A percentile compares a stretch with the other conserved stretches of the same genome.
These are phyloP conservation scores for Gymnoscopelus braueri DNA, from an alignment of 2,797 vertebrate species.

Conservation along the genomic window DNA sequence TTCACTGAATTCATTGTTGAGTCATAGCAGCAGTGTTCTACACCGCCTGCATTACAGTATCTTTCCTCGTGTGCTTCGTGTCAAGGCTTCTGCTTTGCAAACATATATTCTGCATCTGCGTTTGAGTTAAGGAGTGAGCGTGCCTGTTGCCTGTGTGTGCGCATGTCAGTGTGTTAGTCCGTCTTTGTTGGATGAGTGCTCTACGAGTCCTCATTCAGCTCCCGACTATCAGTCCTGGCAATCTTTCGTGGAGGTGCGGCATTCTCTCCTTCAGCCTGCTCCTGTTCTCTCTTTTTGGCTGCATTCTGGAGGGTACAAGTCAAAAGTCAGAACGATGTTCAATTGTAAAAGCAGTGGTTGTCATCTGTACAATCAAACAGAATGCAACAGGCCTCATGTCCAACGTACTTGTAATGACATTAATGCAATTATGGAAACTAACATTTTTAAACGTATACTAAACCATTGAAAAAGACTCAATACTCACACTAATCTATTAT, in stretches of 20 bases:
- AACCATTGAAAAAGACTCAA: too few relatives aligned
- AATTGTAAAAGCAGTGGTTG: not conserved
- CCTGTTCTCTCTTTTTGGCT: conserved; percentile 90
- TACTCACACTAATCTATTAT: not conserved
- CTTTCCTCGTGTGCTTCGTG: conserved; percentile 26
- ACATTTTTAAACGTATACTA: too few relatives aligned
- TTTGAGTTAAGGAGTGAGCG: not conserved
- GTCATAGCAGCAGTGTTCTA: conserved; percentile 20
- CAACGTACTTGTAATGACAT: not conserved
- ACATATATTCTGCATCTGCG: conserved; percentile 28
- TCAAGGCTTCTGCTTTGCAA: conserved; percentile 33
- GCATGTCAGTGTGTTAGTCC: conserved; percentile 19
- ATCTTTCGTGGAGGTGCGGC: conserved; percentile 87
- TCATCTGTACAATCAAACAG: not conserved
- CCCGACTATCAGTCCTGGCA: conserved; percentile 88
- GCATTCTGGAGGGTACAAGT: conserved; percentile 78
- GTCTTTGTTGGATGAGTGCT: conserved; percentile 39
- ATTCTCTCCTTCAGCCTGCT: conserved; percentile 86
- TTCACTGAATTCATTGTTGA: conserved; percentile 4
- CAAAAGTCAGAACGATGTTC: not conserved
- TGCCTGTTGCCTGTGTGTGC: conserved; percentile 9
- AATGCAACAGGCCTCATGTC: not conserved
- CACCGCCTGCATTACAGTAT: conserved; percentile 20
- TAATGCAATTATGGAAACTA: too few relatives aligned
- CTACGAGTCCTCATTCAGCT: conserved; percentile 88